These are phyloP conservation scores for Sitta europaea DNA, from an alignment of 2,113 vertebrate species.

Conservation along the genomic window DNA sequence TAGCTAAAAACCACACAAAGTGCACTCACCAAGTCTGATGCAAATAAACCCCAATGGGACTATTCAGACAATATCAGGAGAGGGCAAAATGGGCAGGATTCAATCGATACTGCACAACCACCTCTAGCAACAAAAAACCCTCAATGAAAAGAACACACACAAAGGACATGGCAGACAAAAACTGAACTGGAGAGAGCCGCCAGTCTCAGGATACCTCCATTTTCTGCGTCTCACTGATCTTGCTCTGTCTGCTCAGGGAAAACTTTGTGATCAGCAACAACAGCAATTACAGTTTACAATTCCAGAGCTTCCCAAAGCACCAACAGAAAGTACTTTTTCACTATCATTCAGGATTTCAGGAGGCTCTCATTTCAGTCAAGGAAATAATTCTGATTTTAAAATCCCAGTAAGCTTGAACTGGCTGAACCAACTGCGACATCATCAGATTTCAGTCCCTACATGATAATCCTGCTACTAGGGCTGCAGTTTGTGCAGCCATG, in stretches of 20 bases:
- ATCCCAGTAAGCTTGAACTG: neutral
- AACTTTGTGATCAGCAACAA: neutral
- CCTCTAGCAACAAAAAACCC: neutral
- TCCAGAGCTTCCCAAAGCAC: neutral
- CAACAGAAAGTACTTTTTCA: neutral
- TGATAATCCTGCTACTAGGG: neutral
- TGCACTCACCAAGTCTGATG: neutral
- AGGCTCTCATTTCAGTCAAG: neutral
- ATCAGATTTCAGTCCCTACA: neutral
- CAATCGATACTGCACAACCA: no score
- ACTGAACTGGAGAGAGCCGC: neutral
- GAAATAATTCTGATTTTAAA: neutral
- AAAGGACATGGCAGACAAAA: neutral
- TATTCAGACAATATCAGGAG: neutral
- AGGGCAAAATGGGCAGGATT: neutral
- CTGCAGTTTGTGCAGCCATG: accelerated
- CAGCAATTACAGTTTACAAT: neutral
- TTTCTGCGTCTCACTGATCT: neutral
- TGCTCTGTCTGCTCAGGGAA: neutral
- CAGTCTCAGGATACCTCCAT: neutral
- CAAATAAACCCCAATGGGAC: neutral
- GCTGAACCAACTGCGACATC: accelerated
- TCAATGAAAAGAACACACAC: neutral
- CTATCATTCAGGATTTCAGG: neutral
- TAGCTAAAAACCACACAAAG: neutral